Conservation (phyloP, 2,113 vertebrate species). For the Charina bottae region DNA sequence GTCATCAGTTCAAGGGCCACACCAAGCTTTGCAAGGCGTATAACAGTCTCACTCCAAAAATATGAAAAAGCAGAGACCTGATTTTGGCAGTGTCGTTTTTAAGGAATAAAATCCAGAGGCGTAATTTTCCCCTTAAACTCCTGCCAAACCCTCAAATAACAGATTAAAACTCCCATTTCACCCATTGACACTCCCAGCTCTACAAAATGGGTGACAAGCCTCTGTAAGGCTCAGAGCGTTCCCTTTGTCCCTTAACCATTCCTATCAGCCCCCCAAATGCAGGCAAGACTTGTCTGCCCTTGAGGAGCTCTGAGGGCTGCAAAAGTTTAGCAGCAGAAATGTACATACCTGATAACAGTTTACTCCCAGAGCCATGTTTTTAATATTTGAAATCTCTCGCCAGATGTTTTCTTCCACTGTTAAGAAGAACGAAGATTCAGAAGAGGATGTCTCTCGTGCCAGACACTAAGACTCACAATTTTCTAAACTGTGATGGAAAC, state of each 20-base stretch:
- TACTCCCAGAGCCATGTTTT: neutral
- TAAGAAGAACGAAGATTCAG: constrained; percentile 17
- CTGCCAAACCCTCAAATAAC: neutral
- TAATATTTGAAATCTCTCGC: neutral
- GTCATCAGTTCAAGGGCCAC: neutral
- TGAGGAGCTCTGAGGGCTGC: neutral
- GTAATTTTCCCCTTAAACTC: neutral
- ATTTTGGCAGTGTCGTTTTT: neutral
- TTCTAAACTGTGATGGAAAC: constrained; percentile 20
- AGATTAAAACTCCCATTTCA: neutral
- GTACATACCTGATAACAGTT: neutral
- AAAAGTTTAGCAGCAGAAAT: neutral
- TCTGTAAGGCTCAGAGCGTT: neutral
- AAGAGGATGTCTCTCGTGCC: constrained; percentile 1
- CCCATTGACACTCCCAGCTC: neutral
- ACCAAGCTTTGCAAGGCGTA: neutral
- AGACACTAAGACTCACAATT: neutral
- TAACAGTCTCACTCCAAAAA: neutral
- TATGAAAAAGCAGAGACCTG: neutral
- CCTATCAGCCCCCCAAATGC: neutral
- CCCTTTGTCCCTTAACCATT: neutral
- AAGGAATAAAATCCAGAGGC: neutral
- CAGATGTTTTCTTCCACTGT: constrained; percentile 1
- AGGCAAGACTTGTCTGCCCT: neutral
- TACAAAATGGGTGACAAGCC: neutral